Conservation (phyloP, 2,113 vertebrate genomes). For the Arizona elegans region DNA sequence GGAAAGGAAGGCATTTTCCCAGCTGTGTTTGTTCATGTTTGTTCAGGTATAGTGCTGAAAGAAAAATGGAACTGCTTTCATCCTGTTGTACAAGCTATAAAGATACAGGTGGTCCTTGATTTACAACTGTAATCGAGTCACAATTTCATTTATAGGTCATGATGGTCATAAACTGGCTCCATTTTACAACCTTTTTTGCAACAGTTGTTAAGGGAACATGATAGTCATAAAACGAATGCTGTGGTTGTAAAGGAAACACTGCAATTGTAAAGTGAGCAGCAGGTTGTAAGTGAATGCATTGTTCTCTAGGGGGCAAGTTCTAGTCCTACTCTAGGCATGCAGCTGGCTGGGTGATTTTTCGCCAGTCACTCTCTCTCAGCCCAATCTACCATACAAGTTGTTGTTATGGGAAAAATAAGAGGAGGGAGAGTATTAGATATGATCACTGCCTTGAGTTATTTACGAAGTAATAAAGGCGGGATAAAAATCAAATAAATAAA, state of each 20-base stretch:
- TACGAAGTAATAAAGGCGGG: not conserved
- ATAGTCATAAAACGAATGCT: not conserved
- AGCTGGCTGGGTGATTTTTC: not conserved
- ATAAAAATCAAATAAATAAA: not conserved
- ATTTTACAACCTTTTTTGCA: not conserved
- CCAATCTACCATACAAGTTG: not conserved
- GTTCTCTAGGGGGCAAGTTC: not conserved
- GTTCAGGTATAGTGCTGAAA: constrained; percentile 70
- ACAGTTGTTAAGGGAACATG: not conserved
- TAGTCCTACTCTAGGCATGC: not conserved
- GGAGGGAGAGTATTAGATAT: not conserved
- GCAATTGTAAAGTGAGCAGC: not conserved
- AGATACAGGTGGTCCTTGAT: not conserved
- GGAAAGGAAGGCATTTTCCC: constrained; percentile 88
- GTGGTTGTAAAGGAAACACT: not conserved
- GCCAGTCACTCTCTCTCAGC: too few relatives aligned
- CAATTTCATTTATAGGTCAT: not conserved
- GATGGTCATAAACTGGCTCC: not conserved
- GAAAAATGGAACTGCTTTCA: not conserved
- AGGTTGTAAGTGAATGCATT: not conserved
- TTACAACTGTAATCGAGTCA: not conserved
- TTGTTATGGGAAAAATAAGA: not conserved
- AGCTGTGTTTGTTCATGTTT: constrained; percentile 74
- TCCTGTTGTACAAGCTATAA: not conserved
- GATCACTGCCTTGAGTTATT: not conserved